Conservation (phyloP, 1,140 invertebrate genomes). For the Bombus breviceps region DNA sequence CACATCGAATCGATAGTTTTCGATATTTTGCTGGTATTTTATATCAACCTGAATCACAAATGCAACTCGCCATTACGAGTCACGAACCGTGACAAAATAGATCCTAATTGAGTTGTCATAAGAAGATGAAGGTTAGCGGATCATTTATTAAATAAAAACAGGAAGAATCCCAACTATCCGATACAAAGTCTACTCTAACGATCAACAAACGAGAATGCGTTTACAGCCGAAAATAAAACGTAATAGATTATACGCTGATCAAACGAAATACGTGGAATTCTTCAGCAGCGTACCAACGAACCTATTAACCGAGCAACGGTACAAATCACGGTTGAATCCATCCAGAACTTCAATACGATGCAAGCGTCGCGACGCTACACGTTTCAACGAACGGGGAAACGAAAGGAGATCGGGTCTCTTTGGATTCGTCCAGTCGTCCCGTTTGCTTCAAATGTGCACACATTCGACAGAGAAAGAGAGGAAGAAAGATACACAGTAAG, state of each 20-base stretch:
- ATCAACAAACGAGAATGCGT: background rate
- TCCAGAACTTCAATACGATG: background rate
- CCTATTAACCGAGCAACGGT: background rate
- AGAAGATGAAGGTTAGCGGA: no score
- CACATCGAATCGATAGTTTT: no score
- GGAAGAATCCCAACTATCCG: no score
- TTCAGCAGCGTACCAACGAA: background rate
- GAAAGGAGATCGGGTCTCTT: background rate
- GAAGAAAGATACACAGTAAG: slow-evolving; percentile 51
- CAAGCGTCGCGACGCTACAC: slow-evolving; percentile 44
- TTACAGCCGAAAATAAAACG: background rate
- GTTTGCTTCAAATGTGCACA: slow-evolving; percentile 27
- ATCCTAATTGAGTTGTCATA: no score
- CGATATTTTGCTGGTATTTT: no score
- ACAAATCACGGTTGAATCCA: slow-evolving; percentile 11
- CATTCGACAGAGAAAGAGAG: slow-evolving; percentile 22
- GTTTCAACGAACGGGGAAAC: slow-evolving; percentile 7
- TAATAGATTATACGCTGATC: no score
- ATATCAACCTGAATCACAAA: no score
- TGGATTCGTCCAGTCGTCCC: slow-evolving; percentile 3
- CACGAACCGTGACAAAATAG: no score
- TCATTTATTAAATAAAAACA: no score
- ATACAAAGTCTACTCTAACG: no score
- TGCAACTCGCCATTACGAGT: no score
- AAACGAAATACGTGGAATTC: no score